Evolutionary conservation across 2,888 invertebrate species (phyloP).

Genomic region (Aspidapion aeneum): DNA sequence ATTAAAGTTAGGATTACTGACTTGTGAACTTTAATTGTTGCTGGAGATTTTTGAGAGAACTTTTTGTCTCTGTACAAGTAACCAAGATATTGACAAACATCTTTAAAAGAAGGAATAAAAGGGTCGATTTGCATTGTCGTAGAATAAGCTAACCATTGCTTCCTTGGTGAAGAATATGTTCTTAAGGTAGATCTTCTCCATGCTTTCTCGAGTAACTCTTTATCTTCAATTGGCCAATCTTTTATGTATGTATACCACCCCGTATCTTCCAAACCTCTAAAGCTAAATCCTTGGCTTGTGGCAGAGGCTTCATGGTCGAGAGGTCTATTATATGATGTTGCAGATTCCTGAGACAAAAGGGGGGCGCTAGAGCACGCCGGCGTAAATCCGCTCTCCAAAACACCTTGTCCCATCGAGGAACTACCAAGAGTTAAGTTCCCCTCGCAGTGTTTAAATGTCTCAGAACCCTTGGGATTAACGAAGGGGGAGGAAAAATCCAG

Average conservation of each 20-base stretch:
- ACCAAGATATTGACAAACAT: too few species aligned
- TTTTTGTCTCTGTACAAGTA: conserved; percentile 3
- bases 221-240: conserved; percentile 10
- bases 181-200: conserved; percentile 15
- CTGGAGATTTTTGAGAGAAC: not conserved
- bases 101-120: too few species aligned
- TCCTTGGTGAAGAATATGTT: conserved; percentile 16
- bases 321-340: conserved; percentile 10
- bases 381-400: conserved; percentile 36
- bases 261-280: conserved; percentile 26
- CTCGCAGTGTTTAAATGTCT: conserved; percentile 26
- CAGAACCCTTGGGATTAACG: conserved; percentile 30
- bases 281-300: conserved; percentile 9
- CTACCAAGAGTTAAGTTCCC: conserved; percentile 30
- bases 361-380: conserved; percentile 31
- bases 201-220: conserved; percentile 6
- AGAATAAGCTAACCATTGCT: conserved; percentile 10
- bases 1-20: too few species aligned
- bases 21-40: too few species aligned
- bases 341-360: conserved; percentile 14
- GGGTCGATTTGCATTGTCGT: too few species aligned
- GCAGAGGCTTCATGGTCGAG: not conserved
- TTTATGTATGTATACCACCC: conserved; percentile 17
- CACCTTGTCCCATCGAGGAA: conserved; percentile 26
- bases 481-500: conserved; percentile 37